Base-by-base conservation (phyloP, 2,888 invertebrate genomes). In the Carterocephalus palaemon region DNA sequence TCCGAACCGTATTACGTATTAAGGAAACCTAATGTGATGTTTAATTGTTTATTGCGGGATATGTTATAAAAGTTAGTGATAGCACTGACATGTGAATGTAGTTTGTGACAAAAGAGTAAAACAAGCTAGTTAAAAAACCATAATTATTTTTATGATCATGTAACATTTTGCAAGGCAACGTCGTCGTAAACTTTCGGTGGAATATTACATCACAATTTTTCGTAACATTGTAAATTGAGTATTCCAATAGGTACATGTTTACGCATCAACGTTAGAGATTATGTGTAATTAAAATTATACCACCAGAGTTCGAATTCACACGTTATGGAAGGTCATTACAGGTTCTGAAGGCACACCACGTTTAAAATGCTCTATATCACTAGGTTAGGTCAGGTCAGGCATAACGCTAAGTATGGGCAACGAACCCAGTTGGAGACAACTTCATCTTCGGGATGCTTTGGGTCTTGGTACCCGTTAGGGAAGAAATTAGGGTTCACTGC, bases 371-470 rank as follows among this genome's bases (percentile, higher is more conserved):
- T 32, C 17, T 17, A 12, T 36, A 19, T 37, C 36, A 45, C 43
- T 31, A 33, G 15, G 15, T 28, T 17, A 22, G 23, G 28, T 26
- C 8, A 17, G 10, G 10, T 19, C 12, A 31, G 28, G 36, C 13
- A 43, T 40, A 16, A 31, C 8, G 19, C 19, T 32, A 23, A 38
- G 13, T 32, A 38, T 31, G 16, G 45, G 57, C 60, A 67, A 87
- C 89, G 78, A 88, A 90, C 90, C 90, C 90, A 90, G 66, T 88
- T 89, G 61, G 81, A 76, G 63, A 89, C 89, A 48, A 84, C 84
- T 71, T 90, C 90, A 53, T 90, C 90, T 52, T 89, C 89, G 51
- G 76, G 85, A 67, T 86, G 85, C 76, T 77, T 81, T 56, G 84
- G 75, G 61, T 86, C 86, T 72, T 86, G 86, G 74, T 86, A 86